Percentiles rank a stretch among this genome's conserved stretches.
Conservation (phyloP, 2,888 invertebrate genomes). For the Mesorhabditis spiculigera region DNA sequence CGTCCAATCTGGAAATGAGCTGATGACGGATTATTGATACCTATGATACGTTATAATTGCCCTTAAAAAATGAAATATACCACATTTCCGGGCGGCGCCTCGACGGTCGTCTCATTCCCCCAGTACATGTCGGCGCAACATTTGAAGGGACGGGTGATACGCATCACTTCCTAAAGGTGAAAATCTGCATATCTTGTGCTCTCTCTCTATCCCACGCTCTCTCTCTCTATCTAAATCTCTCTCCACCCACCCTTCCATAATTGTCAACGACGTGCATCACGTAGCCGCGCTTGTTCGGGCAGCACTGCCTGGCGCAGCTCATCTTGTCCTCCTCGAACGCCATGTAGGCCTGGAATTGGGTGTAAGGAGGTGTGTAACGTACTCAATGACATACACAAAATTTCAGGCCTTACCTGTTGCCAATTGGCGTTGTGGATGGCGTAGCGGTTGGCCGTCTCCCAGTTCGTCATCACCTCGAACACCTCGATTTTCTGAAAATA, state of each 20-base stretch:
- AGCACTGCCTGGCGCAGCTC: not conserved
- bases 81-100: constrained; percentile 2
- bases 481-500: not conserved
- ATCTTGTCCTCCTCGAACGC: not conserved
- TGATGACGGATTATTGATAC: too few species aligned
- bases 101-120: not conserved
- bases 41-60: not conserved
- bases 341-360: not conserved
- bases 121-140: not conserved
- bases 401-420: not conserved
- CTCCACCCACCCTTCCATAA: not conserved
- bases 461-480: not conserved
- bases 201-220: too few species aligned
- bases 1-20: not conserved
- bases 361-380: too few species aligned
- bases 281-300: not conserved
- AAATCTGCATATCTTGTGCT: not conserved
- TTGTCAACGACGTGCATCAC: not conserved
- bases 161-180: not conserved
- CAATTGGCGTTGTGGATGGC: not conserved
- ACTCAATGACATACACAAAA: not conserved
- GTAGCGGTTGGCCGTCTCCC: not conserved
- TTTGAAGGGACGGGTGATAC: not conserved
- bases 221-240: not conserved
- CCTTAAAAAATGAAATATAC: not conserved